Percentiles rank a stretch among this genome's conserved stretches.
phyloP scores from a whole-genome alignment of 1,140 invertebrate genomes.

The Sarcophaga bullata region DNA sequence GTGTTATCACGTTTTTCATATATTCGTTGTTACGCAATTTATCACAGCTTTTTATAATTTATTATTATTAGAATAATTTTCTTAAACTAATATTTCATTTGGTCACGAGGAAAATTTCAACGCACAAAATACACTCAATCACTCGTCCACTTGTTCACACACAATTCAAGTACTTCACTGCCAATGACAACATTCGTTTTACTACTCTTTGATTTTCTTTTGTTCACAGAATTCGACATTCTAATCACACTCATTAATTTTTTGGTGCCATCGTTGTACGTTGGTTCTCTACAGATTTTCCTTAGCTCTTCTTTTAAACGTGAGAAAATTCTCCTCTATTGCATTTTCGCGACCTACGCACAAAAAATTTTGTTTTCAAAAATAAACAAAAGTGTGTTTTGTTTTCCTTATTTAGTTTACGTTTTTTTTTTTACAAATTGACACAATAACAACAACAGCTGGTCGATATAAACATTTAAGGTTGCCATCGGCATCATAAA shows the following conservation, averaged over 20 bases:
- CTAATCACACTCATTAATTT: not conserved
- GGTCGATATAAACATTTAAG: not conserved
- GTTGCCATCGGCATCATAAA: not conserved
- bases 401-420: not conserved
- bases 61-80: constrained; percentile 19
- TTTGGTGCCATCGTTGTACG: constrained; percentile 28
- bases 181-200: constrained; percentile 39
- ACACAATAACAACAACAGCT: not conserved
- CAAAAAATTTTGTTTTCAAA: not conserved
- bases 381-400: not conserved
- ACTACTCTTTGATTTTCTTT: constrained; percentile 2
- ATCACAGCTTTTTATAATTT: constrained; percentile 22
- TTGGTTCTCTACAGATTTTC: not conserved
- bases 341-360: constrained; percentile 25
- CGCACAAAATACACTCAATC: not conserved
- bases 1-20: not conserved
- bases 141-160: not conserved
- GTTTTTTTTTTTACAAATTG: not conserved
- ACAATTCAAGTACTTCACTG: constrained; percentile 39
- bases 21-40: constrained; percentile 30
- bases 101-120: not conserved
- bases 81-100: not conserved
- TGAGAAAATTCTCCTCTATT: constrained; percentile 14
- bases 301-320: not conserved
- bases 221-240: not conserved